Evolutionary conservation across 2,113 vertebrate genomes (phyloP), one percentile per base, ranked within the genome.

Genomic region (Nibea coibor): DNA sequence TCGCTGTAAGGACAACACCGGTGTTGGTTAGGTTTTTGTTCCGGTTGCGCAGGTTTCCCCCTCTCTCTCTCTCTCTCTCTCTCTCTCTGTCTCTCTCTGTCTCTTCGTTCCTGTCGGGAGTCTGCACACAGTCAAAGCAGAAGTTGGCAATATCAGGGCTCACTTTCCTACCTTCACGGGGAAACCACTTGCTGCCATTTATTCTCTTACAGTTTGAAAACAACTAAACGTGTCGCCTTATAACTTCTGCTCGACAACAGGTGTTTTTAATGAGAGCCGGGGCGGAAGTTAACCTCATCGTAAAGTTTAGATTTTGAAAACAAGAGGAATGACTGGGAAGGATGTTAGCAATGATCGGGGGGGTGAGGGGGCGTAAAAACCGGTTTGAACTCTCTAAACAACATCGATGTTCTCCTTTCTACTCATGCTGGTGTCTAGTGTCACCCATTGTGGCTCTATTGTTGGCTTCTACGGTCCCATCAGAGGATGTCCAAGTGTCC

Each of bases 131-230:
- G 80, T 81, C 83, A 39, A 39, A 62, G 83, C 80, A 73, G 53
- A 39, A 81, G 88, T 75, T 72, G 77, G 89, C 64, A 78, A 69
- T 57, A 89, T 87, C 87, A 84, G 87, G 86, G 86, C 81, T 91
- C 75, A 67, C 77, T 86, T 77, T 86, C 72, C 79, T 73, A 12
- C 80, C 70, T 74, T 74, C 42, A 61, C 35, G 77, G 76, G 47
- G 80, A 73, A 79, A 82, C 51, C 53, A 78, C 89, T 81, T 0
- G 77, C 83, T 79, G 86, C 82, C 88, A 68, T 81, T 86, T 81
- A 47, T 86, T 83, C 62, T 84, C 73, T 81, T 78, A 74, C 73
- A 72, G 80, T 75, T 57, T 51, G 51, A 82, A 75, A 75, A 79
- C 77, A 59, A 31, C 62, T 22, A 47, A 84, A 87, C 71, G 45